Evolutionary conservation across 2,888 invertebrate species (phyloP), one percentile per base, ranked within the genome.

Genomic region (Crocallis elinguaria): DNA sequence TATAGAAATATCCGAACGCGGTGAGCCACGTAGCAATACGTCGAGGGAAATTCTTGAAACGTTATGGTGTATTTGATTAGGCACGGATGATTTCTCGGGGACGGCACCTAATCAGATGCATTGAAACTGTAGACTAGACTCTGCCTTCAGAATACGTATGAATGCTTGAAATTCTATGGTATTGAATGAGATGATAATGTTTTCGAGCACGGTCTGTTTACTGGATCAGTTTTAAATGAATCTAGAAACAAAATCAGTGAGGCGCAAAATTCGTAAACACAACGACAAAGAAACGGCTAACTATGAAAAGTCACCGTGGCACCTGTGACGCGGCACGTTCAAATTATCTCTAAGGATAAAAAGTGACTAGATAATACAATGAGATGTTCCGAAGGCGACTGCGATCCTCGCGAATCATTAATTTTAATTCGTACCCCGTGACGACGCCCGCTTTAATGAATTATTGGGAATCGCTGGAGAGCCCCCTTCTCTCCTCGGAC

Each of bases 391-490:
- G 75, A 73, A 82, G 74, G 77, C 82, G 79, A 75, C 77, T 76
- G 77, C 80, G 79, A 80, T 83, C 82, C 81, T 86, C 81, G 79
- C 88, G 86, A 86, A 88, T 90, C 91, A 91, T 91, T 89, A 90
- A 91, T 90, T 90, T 90, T 90, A 91, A 91, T 91, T 91, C 88
- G 86, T 81, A 79, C 81, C 84, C 84, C 84, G 86, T 84, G 88
- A 87, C 83, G 84, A 75, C 86, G 84, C 78, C 75, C 74, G 80
- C 84, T 83, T 78, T 91, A 90, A 91, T 91, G 90, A 90, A 89
- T 90, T 89, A 91, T 90, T 87, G 90, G 88, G 85, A 86, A 89
- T 88, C 86, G 86, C 79, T 77, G 77, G 77, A 84, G 82, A 77
- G 69, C 73, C 75, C 73, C 77, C 75, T 82, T 69, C 68, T 75